Evolutionary conservation across 2,797 vertebrate species (phyloP), one percentile per base, ranked within the genome.

Genomic region (Antrozous pallidus): DNA sequence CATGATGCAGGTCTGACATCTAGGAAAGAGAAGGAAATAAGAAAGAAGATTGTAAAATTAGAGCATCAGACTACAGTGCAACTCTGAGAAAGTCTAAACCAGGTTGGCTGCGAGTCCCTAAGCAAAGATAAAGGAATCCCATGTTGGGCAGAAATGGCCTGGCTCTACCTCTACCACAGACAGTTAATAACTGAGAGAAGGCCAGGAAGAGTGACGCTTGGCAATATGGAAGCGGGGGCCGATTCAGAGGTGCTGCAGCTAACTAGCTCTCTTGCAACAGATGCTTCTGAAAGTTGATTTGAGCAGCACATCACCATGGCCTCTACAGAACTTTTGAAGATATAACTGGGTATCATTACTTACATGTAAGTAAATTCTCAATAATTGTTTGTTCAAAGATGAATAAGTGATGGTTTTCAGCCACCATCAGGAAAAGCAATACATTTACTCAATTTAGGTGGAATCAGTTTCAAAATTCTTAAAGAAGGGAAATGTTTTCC

Each of bases 331-430:
- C 18, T 42, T 49, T 38, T 67, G 14, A 42, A 77, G 40, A 70
- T 33, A 22, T 63, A n/a, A 81, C 26, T 36, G 58, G 18, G 58
- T 18, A 42, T 83, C 9, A 71, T 77, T 56, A 67, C 33, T 92
- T 92, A 56, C 38, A 36, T 24, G 67, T 79, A n/a, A n/a, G 31
- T 79, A 93, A 33, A 5, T 81, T 61, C 18, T 65, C 51, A 65
- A n/a, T 45, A 67, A 36, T 2, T 73, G 31, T 47, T 65, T 81
- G 18, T 63, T 84, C 28, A 69, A 83, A 93, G 56, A 47, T 70
- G 63, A 95, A 33, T 56, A 88, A 77, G 28, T 47, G 42, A 65
- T 69, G 38, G 31, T 40, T 91, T 94, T 91, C 56, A 94, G 74
- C 77, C 85, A 92, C 20, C 63, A 90, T 13, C 40, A 71, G 36